Conservation (phyloP, 1,140 invertebrate species). For the Drosophila sp. region DNA sequence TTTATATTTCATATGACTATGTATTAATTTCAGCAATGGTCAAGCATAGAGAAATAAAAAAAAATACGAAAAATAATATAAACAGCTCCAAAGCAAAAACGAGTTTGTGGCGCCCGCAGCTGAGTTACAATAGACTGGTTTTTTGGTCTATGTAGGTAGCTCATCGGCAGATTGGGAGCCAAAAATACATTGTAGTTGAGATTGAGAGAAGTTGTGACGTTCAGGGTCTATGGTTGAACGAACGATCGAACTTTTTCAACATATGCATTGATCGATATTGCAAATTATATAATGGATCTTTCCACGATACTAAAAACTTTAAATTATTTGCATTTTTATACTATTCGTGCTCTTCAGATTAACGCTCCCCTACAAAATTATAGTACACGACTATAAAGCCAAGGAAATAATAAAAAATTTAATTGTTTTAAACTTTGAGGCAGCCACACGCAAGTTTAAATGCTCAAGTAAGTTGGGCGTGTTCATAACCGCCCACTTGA, state of each 20-base stretch:
- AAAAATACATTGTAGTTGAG: not conserved
- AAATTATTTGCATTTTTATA: not conserved
- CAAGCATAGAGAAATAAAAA: slow-evolving; percentile 18
- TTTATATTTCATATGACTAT: not conserved
- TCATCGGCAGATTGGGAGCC: slow-evolving; percentile 9
- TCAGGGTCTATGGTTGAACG: slow-evolving; percentile 64
- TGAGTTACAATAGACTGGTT: slow-evolving; percentile 67
- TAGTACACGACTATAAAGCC: slow-evolving; percentile 4
- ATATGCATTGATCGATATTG: slow-evolving; percentile 32
- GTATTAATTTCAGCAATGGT: slow-evolving; percentile 12
- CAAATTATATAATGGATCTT: slow-evolving; percentile 49
- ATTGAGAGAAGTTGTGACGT: slow-evolving; percentile 17
- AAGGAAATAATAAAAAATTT: slow-evolving; percentile 16
- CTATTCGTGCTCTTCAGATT: not conserved
- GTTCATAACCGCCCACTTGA: not conserved
- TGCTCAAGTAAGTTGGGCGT: not conserved
- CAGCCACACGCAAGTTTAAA: slow-evolving; percentile 12
- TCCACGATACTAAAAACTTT: slow-evolving; percentile 44
- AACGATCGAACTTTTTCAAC: slow-evolving; percentile 46
- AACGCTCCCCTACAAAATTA: slow-evolving; percentile 18
- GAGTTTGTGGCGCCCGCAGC: slow-evolving; percentile 58
- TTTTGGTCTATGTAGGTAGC: slow-evolving; percentile 36
- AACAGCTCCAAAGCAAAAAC: slow-evolving; percentile 51
- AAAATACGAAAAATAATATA: slow-evolving; percentile 10
- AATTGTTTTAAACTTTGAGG: slow-evolving; percentile 7